Evolutionary conservation across 2,888 invertebrate genomes (phyloP).

Genomic region (Dorcus hopei): DNA sequence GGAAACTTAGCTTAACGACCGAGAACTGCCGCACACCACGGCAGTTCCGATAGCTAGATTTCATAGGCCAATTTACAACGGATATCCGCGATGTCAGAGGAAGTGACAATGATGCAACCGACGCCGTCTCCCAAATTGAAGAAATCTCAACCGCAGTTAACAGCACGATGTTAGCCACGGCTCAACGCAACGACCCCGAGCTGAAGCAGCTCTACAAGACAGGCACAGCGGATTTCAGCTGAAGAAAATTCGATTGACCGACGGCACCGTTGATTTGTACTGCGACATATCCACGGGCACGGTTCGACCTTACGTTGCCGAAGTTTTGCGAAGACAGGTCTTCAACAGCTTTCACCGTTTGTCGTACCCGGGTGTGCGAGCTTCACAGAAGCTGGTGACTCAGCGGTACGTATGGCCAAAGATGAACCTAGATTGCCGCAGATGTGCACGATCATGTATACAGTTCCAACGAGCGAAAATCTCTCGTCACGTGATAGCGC

Average conservation of each 20-base stretch:
- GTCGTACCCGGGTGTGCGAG: constrained; percentile 7
- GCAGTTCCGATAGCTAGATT: constrained; percentile 19
- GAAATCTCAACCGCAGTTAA: not conserved
- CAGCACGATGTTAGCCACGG: not conserved
- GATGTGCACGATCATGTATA: constrained; percentile 11
- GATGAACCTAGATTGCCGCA: constrained; percentile 2
- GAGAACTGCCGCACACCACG: no score
- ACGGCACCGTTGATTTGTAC: not conserved
- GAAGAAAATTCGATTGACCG: not conserved
- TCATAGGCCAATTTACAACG: constrained; percentile 17
- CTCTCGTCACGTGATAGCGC: constrained; percentile 28
- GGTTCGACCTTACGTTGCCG: constrained; percentile 4
- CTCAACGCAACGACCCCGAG: constrained; percentile 1
- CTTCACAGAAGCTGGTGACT: constrained; percentile 5
- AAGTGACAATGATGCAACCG: constrained; percentile 14
- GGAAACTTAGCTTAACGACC: no score
- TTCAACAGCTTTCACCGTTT: constrained; percentile 1
- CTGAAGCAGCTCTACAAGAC: not conserved
- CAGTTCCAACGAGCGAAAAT: constrained; percentile 38
- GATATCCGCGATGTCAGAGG: constrained; percentile 15
- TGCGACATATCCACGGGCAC: no score
- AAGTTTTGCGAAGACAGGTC: not conserved
- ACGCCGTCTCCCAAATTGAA: constrained; percentile 8
- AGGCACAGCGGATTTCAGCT: not conserved
- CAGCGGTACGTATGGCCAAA: constrained; percentile 12